These are phyloP conservation scores for Dendroctonus valens DNA, from an alignment of 1,140 invertebrate genomes.

Conservation along the genomic window DNA sequence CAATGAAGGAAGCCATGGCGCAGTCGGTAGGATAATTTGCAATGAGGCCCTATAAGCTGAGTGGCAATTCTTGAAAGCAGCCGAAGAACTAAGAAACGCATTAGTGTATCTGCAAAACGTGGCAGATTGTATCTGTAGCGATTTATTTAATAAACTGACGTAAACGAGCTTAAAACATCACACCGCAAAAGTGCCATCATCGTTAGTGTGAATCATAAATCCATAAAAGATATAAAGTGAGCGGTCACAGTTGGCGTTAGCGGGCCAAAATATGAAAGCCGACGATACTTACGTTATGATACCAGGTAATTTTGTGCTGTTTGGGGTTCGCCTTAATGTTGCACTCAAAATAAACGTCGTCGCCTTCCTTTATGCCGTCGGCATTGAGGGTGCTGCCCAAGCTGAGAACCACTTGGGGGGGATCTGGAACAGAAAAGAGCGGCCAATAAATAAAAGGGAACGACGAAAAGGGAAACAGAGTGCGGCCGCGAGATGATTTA, in stretches of 20 bases:
- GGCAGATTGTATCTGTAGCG: too few species aligned
- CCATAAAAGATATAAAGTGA: conserved; percentile 22
- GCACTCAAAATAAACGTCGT: conserved; percentile 92
- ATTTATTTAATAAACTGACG: too few species aligned
- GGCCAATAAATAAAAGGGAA: conserved; percentile 29
- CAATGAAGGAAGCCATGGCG: too few species aligned
- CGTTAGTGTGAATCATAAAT: conserved; percentile 18
- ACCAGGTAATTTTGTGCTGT: conserved; percentile 81
- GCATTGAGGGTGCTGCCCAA: conserved; percentile 82
- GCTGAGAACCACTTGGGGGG: conserved; percentile 77
- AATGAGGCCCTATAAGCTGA: too few species aligned
- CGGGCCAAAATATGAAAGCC: conserved; percentile 5
- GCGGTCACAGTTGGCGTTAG: conserved; percentile 11
- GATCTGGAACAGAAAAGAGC: conserved; percentile 62
- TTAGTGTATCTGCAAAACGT: too few species aligned
- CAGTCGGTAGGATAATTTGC: too few species aligned
- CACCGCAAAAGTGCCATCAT: not conserved
- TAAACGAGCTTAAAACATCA: conserved; percentile 8
- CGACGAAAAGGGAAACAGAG: conserved; percentile 9
- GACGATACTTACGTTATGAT: conserved; percentile 73
- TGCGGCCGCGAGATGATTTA: conserved; percentile 18
- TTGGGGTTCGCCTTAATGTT: conserved; percentile 82
- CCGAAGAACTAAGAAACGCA: too few species aligned
- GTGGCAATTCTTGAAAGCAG: too few species aligned
- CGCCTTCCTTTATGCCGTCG: conserved; percentile 85